Conservation (phyloP, 2,113 vertebrate species). For the Chionomys nivalis region DNA sequence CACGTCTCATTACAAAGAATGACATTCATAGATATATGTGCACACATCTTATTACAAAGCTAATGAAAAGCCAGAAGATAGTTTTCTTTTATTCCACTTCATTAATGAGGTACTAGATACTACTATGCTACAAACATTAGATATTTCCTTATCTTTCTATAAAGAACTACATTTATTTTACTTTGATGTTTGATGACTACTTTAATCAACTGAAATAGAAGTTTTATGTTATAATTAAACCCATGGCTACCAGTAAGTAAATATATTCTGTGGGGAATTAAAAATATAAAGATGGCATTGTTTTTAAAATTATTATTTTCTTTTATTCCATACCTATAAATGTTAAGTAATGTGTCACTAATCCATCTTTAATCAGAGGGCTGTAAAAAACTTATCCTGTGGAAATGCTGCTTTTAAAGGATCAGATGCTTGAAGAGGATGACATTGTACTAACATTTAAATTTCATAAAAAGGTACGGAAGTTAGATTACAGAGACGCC, state of each 20-base stretch:
- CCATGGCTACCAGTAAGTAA: not conserved
- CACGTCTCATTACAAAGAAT: not conserved
- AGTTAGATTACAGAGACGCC: constrained; percentile 53
- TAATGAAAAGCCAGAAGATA: too few relatives aligned
- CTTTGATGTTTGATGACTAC: not conserved
- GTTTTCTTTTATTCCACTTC: not conserved
- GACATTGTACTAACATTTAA: constrained; percentile 46
- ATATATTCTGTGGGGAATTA: not conserved
- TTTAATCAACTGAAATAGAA: not conserved
- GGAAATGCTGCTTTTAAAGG: constrained; percentile 18
- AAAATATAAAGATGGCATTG: not conserved
- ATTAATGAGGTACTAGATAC: not conserved
- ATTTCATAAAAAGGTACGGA: constrained; percentile 64
- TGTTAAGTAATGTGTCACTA: not conserved
- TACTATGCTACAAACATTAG: not conserved
- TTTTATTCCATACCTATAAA: not conserved
- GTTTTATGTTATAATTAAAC: constrained; percentile 19
- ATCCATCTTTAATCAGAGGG: not conserved
- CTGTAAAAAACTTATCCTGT: not conserved
- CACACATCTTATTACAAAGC: not conserved
- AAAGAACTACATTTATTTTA: not conserved
- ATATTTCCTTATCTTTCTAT: not conserved
- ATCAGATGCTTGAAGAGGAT: not conserved
- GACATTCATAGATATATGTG: not conserved
- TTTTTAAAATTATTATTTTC: not conserved